Evolutionary conservation across 2,113 vertebrate species (phyloP), one percentile per base, ranked within the genome.

Genomic region (Petroica traversi): DNA sequence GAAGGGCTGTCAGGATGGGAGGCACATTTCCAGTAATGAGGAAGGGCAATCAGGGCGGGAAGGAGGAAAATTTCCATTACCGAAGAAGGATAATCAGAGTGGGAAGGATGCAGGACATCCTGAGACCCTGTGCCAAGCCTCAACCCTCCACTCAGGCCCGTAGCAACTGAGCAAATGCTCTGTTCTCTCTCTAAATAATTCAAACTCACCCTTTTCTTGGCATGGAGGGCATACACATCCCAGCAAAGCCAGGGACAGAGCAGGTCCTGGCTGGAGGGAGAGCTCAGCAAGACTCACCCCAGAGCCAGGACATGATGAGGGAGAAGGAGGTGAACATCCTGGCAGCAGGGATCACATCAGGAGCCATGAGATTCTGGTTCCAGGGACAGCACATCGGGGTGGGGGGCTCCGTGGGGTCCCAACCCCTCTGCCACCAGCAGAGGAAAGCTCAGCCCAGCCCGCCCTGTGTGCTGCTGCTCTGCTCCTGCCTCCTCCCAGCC

Each of bases 261-360:
- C 4, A 14, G 41, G 18, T 78, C 38, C 73, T 26, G 38, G 34
- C 51, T 64, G 9, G 26, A 84, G 20, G 33, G 26, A 63, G 36
- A 54, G 13, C 46, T 88, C 45, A 36, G 46, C 49, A 69, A 34
- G 59, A 9, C 25, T 61, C 67, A 84, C 8, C 8, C 34, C 38
- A 91, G 54, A 80, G 51, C 31, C 33, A 49, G 29, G 15, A 12
- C 26, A 51, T 0, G 0, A 41, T 2, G 1, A 61, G 41, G 36
- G 54, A 85, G 34, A 26, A 46, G 36, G 45, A 91, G 6, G 5
- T 16, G 25, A 23, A 23, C 33, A 63, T 16, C 22, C 14, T 1
- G 2, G 14, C 46, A 63, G 31, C 58, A 52, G 12, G 31, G 49
- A 54, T 85, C 22, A 34, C 41, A 62, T 40, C 6, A 4, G 38